phyloP scores from a whole-genome alignment of 2,113 vertebrate genomes.

The Hippocampus zosterae region DNA sequence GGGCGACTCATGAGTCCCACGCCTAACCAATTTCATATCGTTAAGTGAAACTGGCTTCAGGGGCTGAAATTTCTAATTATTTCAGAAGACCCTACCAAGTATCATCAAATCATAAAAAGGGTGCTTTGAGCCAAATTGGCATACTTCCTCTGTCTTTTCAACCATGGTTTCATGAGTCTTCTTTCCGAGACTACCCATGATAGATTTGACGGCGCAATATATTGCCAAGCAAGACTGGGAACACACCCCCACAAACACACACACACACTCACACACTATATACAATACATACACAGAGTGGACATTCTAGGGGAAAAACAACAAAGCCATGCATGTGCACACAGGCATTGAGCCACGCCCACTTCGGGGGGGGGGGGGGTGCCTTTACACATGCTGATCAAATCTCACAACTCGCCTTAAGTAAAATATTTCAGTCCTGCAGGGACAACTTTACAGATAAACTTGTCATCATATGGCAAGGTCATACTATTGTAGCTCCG shows the following conservation, averaged over 20 bases:
- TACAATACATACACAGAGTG: not conserved
- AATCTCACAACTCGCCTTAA: conserved; percentile 28
- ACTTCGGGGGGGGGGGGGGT: not conserved
- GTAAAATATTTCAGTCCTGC: conserved; percentile 26
- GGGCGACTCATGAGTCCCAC: not conserved
- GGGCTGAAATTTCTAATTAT: not conserved
- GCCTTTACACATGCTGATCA: conserved; percentile 18
- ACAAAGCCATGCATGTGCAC: conserved; percentile 28
- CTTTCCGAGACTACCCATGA: not conserved
- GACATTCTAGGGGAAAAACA: not conserved
- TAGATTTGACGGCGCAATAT: not conserved
- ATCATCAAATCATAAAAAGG: not conserved
- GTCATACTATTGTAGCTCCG: not conserved
- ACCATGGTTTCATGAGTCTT: not conserved
- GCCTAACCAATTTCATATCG: not conserved
- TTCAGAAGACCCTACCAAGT: not conserved
- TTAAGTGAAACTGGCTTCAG: not conserved
- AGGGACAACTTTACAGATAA: not conserved
- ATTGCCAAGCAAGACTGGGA: not conserved
- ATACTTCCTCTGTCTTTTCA: not conserved
- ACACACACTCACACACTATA: no score
- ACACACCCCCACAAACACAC: no score
- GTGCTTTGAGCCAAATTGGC: not conserved
- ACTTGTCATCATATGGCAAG: not conserved
- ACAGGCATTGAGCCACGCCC: conserved; percentile 41